phyloP scores from a whole-genome alignment of 2,888 invertebrate species.

The Gerris lacustris region DNA sequence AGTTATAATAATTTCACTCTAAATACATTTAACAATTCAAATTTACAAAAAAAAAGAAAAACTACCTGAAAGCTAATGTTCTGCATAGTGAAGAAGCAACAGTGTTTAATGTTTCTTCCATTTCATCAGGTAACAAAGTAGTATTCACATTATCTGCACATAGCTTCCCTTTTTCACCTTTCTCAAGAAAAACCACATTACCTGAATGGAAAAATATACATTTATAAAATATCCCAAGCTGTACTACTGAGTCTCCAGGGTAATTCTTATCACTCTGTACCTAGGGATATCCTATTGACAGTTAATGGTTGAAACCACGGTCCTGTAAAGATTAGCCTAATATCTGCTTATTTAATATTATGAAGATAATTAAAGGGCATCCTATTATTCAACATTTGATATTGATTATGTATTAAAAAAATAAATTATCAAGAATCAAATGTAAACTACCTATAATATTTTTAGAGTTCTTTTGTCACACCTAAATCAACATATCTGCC shows the following conservation, averaged over 20 bases:
- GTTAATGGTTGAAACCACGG: too few relatives aligned
- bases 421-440: background rate
- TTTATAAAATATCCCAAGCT: too few relatives aligned
- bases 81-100: slow-evolving; percentile 67
- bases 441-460: background rate
- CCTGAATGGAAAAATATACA: slow-evolving; percentile 38
- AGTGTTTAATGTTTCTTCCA: slow-evolving; percentile 48
- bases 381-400: slow-evolving; percentile 4
- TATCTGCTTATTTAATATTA: background rate
- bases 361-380: background rate
- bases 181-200: slow-evolving; percentile 75
- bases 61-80: slow-evolving; percentile 60
- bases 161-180: slow-evolving; percentile 64
- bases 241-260: too few relatives aligned
- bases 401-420: slow-evolving; percentile 10
- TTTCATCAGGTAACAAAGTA: slow-evolving; percentile 40
- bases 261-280: too few relatives aligned
- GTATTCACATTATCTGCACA: slow-evolving; percentile 66
- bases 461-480: too few relatives aligned
- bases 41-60: too few relatives aligned
- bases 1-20: too few relatives aligned
- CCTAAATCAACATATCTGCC: too few relatives aligned
- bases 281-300: too few relatives aligned
- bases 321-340: too few relatives aligned
- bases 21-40: too few relatives aligned